Evolutionary conservation across 2,113 vertebrate genomes (phyloP).

Genomic region (Rhinopithecus roxellana): DNA sequence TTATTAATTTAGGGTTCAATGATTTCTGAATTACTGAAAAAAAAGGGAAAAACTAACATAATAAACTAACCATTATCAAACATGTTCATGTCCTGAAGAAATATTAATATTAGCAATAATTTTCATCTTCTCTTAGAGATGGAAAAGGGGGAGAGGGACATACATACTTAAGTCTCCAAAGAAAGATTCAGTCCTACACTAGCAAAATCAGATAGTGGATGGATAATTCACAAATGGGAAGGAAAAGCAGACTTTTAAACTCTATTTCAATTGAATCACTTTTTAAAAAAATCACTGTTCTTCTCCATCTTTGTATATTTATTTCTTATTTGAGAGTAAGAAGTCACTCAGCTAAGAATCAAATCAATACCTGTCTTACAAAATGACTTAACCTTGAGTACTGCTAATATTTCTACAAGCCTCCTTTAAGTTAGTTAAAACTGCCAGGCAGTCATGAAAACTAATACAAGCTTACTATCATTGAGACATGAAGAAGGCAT

Average conservation of each 20-base stretch:
- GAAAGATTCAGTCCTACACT: not conserved
- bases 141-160: not conserved
- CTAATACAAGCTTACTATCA: not conserved
- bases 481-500: not conserved
- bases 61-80: not conserved
- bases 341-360: constrained; percentile 40
- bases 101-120: not conserved
- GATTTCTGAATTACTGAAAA: not conserved
- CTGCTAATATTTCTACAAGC: constrained; percentile 32
- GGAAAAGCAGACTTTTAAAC: constrained; percentile 31
- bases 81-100: not conserved
- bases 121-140: not conserved
- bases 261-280: not conserved
- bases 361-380: constrained; percentile 64
- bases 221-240: constrained; percentile 40
- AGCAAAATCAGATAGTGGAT: not conserved
- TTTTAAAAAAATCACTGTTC: not conserved
- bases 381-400: constrained; percentile 54
- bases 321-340: constrained; percentile 19
- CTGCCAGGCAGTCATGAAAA: constrained; percentile 20
- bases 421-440: constrained; percentile 52
- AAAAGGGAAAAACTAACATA: not conserved
- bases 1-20: not conserved
- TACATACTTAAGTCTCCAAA: not conserved
- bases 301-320: constrained; percentile 20